Conservation (phyloP, 2,888 invertebrate species). For the Chrysolina oricalcia region DNA sequence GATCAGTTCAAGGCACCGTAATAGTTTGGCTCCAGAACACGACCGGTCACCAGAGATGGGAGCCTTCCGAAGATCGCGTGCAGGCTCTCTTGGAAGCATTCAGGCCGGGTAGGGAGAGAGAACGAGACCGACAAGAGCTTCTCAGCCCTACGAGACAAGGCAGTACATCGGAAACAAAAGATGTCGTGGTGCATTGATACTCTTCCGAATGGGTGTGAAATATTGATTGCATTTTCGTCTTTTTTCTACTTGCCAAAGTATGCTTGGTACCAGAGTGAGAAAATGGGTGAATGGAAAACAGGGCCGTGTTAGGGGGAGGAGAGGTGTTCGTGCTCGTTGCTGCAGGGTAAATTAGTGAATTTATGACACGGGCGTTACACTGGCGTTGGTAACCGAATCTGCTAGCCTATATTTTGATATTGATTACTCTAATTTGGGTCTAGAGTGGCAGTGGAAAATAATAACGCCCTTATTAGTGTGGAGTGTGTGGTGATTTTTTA, state of each 20-base stretch:
- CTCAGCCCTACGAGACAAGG: constrained; percentile 77
- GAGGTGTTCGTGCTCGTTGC: neutral
- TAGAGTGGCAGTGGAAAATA: too few species aligned
- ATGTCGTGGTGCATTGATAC: constrained; percentile 49
- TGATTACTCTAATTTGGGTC: neutral
- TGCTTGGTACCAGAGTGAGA: neutral
- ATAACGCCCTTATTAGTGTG: too few species aligned
- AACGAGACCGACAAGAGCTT: constrained; percentile 83
- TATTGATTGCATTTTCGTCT: constrained; percentile 7
- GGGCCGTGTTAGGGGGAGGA: neutral
- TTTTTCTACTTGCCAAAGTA: neutral
- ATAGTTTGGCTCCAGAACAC: constrained; percentile 97
- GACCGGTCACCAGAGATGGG: constrained; percentile 92
- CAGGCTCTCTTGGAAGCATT: constrained; percentile 91
- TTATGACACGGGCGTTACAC: neutral
- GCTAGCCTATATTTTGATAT: neutral
- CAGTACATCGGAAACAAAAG: constrained; percentile 65
- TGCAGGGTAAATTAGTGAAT: neutral
- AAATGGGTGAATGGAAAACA: neutral
- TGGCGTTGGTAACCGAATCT: neutral
- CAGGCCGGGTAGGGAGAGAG: constrained; percentile 85
- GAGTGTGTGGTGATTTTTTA: too few species aligned
- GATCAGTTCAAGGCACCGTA: constrained; percentile 92
- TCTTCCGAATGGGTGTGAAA: neutral
- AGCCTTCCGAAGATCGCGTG: constrained; percentile 92